A percentile compares a stretch with the other conserved stretches of the same genome.
phyloP scores from a whole-genome alignment of 2,797 vertebrate species.

The Sebastes jordani region DNA sequence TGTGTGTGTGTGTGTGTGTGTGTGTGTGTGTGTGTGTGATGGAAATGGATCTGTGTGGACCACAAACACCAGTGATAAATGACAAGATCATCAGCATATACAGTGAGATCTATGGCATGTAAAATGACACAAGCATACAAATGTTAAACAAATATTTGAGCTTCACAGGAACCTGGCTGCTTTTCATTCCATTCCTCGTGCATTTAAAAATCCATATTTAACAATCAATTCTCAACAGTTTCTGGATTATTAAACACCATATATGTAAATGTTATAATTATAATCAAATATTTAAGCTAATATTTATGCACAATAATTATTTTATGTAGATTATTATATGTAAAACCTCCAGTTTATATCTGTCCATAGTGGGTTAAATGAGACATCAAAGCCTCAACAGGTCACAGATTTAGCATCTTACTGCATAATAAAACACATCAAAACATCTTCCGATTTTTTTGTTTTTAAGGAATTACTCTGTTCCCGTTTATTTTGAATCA shows the following conservation, averaged over 20 bases:
- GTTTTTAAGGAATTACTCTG: background rate
- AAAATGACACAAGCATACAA: background rate
- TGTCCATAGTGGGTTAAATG: background rate
- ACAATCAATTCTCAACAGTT: background rate
- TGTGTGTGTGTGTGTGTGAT: background rate
- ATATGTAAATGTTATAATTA: background rate
- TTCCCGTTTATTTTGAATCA: background rate
- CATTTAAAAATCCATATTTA: background rate
- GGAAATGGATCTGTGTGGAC: background rate
- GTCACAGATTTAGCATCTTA: background rate
- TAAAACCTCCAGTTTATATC: background rate
- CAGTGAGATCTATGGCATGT: background rate
- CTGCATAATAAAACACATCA: too few relatives aligned
- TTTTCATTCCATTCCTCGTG: background rate
- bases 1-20: background rate
- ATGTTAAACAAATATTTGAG: background rate
- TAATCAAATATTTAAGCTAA: background rate
- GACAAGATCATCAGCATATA: background rate
- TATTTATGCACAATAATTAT: background rate
- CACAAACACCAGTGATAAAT: conserved; percentile 3
- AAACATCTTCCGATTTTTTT: background rate
- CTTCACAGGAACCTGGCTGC: background rate
- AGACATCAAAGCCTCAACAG: background rate
- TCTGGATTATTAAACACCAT: background rate
- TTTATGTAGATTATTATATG: background rate